These are phyloP conservation scores for Polydrusus cervinus DNA, from an alignment of 2,888 invertebrate genomes.

Conservation along the genomic window DNA sequence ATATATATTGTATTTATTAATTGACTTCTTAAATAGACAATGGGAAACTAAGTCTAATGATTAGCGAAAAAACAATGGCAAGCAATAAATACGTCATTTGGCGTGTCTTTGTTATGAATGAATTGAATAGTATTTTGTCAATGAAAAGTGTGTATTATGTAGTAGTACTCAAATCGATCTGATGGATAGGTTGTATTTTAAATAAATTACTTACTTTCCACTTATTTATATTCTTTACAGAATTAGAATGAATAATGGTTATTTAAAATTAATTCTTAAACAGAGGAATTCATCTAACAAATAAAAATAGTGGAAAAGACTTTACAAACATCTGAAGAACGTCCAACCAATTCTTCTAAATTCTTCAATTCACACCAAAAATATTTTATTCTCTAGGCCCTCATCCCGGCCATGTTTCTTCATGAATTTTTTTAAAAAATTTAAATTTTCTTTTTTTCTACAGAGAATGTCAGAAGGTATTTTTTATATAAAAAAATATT, in stretches of 20 bases:
- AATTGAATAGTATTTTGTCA: conserved; percentile 12
- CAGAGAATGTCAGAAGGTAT: no score
- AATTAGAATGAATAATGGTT: background rate
- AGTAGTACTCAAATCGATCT: conserved; percentile 12
- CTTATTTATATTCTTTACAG: background rate
- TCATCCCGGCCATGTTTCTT: no score
- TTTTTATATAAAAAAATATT: no score
- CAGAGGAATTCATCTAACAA: no score
- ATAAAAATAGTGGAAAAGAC: no score
- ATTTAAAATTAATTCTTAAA: no score
- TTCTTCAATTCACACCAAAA: no score
- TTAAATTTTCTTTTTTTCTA: no score
- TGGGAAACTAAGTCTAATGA: conserved; percentile 36
- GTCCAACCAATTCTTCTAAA: no score
- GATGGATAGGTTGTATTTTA: background rate
- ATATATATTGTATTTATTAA: conserved; percentile 16
- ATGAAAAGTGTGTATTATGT: background rate
- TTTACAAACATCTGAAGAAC: no score
- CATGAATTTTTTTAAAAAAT: no score
- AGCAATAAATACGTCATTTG: conserved; percentile 24
- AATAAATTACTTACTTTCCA: background rate
- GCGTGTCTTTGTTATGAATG: conserved; percentile 12
- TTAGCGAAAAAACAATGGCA: conserved; percentile 30
- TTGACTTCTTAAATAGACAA: conserved; percentile 35
- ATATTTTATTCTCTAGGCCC: no score